Base-by-base conservation (phyloP, 1,140 invertebrate genomes). In the Bombus picipes region DNA sequence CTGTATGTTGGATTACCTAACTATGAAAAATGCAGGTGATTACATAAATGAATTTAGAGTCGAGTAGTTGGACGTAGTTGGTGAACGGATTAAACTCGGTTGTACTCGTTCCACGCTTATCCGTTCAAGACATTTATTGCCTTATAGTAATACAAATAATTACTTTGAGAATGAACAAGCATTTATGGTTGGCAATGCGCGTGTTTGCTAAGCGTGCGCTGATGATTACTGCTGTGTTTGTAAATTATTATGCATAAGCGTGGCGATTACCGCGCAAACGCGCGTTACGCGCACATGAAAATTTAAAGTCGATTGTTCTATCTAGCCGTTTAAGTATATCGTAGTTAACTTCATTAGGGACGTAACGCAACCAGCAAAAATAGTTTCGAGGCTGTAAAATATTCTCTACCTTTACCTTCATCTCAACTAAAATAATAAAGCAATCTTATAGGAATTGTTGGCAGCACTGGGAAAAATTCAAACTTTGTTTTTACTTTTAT, bases 211-310 rank as follows among this genome's bases (percentile, higher is more conserved):
- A 68, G 28, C 39, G 41, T 18, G 32, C n/a, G 43, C 15, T 22
- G 18, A 75, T 53, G 53, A 75, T 75, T 34, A 57, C 43, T 10
- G 41, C 47, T 39, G 73, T 57, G 73, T 75, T 53, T 25, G 32
- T 75, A 53, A 75, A 75, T 75, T 75, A 75, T 75, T 75, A 57
- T 22, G n/a, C 12, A 15, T 18, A 53, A 28, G 22, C 28, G 43
- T 34, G 41, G 22, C 43, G 73, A 32, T 47, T 43, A 43, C n/a
- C 72, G 39, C n/a, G n/a, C 2, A 32, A 34, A 18, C 13, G 32
- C 34, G 32, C 18, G 32, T 37, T 53, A 37, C 43, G 28, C 47
- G 47, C 47, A 0, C 47, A 22, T 39, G 53, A 39, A 59, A 59
- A 76, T 76, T 59, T 76, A 9, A 39, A 59, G 53, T 6, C 32